Percentiles rank a stretch among this genome's conserved stretches.
Conservation (phyloP, 2,797 vertebrate genomes). For the Melanotaenia boesemani region DNA sequence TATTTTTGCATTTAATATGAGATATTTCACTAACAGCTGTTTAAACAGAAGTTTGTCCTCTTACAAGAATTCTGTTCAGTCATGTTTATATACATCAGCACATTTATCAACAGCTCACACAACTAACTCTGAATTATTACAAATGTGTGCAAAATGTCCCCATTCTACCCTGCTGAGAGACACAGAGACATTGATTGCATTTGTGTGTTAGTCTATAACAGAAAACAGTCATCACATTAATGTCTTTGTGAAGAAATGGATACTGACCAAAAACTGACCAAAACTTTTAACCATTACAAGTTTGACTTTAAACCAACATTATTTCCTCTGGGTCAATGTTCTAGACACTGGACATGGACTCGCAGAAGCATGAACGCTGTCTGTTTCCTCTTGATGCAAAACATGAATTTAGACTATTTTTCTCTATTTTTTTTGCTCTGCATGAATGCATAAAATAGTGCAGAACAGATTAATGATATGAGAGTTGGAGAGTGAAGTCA, state of each 20-base stretch:
- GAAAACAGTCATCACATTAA: not conserved
- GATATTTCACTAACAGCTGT: conserved; percentile 25
- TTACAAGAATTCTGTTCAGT: conserved; percentile 24
- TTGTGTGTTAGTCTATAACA: not conserved
- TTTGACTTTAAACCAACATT: not conserved
- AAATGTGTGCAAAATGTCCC: conserved; percentile 8
- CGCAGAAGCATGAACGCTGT: too few species aligned
- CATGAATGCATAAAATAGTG: conserved; percentile 11
- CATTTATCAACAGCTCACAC: not conserved
- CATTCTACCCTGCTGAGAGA: not conserved
- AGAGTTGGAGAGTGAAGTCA: conserved; percentile 59
- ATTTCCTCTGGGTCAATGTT: not conserved
- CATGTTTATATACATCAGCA: conserved; percentile 43
- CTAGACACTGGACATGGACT: too few species aligned
- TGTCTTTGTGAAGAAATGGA: not conserved
- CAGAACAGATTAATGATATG: conserved; percentile 23
- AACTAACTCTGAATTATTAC: conserved; percentile 8
- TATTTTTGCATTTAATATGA: conserved; percentile 15
- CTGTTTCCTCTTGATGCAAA: not conserved
- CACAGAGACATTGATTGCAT: not conserved
- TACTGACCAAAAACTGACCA: not conserved
- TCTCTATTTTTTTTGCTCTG: conserved; percentile 25
- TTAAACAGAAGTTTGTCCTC: conserved; percentile 10
- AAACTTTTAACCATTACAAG: not conserved
- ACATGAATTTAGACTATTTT: conserved; percentile 4